Evolutionary conservation across 2,113 vertebrate species (phyloP), one percentile per base, ranked within the genome.

Genomic region (Rhea pennata): DNA sequence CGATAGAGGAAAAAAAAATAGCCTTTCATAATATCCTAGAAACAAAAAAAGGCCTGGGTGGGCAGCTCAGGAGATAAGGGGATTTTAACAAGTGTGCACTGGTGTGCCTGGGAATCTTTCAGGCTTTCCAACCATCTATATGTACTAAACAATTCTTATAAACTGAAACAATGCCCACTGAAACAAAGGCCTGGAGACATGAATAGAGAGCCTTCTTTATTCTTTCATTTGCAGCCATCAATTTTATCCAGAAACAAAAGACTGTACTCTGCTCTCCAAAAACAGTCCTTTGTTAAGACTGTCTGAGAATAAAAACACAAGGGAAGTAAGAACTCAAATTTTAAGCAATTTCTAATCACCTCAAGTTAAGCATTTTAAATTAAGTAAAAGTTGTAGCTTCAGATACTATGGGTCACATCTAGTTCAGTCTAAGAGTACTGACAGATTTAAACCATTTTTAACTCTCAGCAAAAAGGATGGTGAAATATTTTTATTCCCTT

Each of bases 221-320:
- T 87, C 94, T 93, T 98, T 93, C 83, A 88, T 84, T 70, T 87
- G 69, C 84, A 97, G 89, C 84, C 97, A 95, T 98, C 93, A 95
- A 89, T 96, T 96, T 92, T 94, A 96, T 93, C 71, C 51, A 23
- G 95, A 97, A 96, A 97, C 97, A 97, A 97, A 97, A 97, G 94
- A 96, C 77, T 95, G 73, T 90, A 91, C 95, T 91, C 74, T 92
- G 77, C 92, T 96, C 93, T 96, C 93, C 87, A 96, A 95, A 97
- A 90, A 80, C 96, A 97, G 92, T 48, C 90, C 89, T 92, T 92
- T 95, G 83, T 97, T 96, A 96, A 96, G 88, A 96, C 84, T 97
- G 89, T 89, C 95, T 84, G 51, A 83, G 86, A 83, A 94, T 26
- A 69, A 97, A 98, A 98, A 96, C 95, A 78, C 53, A 95, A 96